A percentile compares a stretch with the other conserved stretches of the same genome.
phyloP scores from a whole-genome alignment of 92 coral and sea anemone species.

The Phenganax subtilis region DNA sequence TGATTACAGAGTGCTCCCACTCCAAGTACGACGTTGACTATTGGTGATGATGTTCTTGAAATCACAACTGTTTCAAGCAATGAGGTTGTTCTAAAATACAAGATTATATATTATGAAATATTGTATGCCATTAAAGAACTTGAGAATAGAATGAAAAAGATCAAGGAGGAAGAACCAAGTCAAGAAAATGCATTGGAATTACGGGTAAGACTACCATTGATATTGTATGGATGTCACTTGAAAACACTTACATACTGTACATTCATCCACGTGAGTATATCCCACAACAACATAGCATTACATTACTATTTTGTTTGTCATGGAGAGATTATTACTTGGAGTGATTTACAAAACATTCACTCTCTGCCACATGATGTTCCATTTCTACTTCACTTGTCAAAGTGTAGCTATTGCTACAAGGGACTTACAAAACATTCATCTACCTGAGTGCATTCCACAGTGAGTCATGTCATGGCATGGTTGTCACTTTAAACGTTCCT shows the following conservation, averaged over 20 bases:
- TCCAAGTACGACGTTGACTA: background rate
- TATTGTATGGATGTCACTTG: background rate
- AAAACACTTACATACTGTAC: background rate
- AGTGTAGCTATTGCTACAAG: no score
- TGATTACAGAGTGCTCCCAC: background rate
- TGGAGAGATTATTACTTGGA: background rate
- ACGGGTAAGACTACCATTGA: background rate
- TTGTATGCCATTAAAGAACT: constrained; percentile 8
- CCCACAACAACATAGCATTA: background rate
- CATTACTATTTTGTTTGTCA: background rate
- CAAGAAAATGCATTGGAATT: constrained; percentile 23
- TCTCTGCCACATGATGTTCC: no score
- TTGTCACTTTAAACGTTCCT: no score
- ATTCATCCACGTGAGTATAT: no score
- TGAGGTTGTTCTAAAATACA: constrained; percentile 29
- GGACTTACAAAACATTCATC: no score
- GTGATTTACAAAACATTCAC: constrained; percentile 35
- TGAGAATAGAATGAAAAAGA: constrained; percentile 10
- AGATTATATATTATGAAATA: constrained; percentile 20
- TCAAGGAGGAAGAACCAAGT: constrained; percentile 22
- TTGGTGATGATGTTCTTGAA: constrained; percentile 22
- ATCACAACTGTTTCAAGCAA: constrained; percentile 19
- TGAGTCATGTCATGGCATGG: no score
- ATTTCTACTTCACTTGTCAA: no score
- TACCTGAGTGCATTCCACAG: no score